phyloP scores from a whole-genome alignment of 2,888 invertebrate species.

The Metacarcinus magister region DNA sequence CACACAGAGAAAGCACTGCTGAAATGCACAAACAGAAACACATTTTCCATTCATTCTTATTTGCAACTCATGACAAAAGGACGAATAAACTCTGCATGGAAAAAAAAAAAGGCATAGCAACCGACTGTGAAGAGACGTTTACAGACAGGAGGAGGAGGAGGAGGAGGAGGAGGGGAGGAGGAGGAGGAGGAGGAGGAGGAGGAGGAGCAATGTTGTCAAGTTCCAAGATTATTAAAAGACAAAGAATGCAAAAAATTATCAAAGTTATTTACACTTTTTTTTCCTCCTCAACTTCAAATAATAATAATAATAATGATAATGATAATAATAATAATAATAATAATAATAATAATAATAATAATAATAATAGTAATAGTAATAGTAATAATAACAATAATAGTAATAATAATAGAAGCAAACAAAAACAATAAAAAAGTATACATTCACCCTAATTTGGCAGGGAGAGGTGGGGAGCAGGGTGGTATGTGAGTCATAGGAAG shows the following conservation, averaged over 20 bases:
- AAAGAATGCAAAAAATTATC: not conserved
- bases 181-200: slow-evolving; percentile 26
- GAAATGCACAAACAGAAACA: not conserved
- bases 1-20: not conserved
- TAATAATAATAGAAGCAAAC: no score
- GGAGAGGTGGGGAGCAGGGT: not conserved
- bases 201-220: not conserved
- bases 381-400: no score
- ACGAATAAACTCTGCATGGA: not conserved
- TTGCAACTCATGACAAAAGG: slow-evolving; percentile 26
- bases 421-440: not conserved
- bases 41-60: slow-evolving; percentile 4
- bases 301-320: not conserved
- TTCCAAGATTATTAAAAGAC: not conserved
- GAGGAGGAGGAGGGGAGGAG: not conserved
- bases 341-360: not conserved
- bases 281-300: not conserved
- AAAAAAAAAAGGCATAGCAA: not conserved
- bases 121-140: no score
- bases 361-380: no score
- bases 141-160: not conserved
- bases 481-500: not conserved
- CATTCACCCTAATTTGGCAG: not conserved
- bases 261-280: not conserved
- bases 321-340: not conserved